These are phyloP conservation scores for Andrena camellia DNA, from an alignment of 2,888 invertebrate species.

Conservation along the genomic window DNA sequence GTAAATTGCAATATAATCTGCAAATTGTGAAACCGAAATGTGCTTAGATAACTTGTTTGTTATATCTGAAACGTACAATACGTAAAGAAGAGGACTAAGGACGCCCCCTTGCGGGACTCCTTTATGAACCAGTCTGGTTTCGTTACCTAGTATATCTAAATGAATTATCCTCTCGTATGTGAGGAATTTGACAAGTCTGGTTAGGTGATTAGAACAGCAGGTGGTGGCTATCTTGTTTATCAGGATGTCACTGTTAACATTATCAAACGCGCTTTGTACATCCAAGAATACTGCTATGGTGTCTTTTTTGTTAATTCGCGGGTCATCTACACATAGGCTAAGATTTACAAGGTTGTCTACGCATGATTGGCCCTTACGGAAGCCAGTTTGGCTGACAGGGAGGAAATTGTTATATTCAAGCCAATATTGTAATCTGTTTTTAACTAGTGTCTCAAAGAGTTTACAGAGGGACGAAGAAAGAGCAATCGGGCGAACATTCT, in stretches of 20 bases:
- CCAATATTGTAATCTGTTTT: not conserved
- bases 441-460: not conserved
- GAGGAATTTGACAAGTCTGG: not conserved
- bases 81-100: not conserved
- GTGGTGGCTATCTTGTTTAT: not conserved
- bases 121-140: not conserved
- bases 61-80: not conserved
- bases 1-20: not conserved
- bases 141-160: not conserved
- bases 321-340: not conserved
- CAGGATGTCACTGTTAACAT: not conserved
- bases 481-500: not conserved
- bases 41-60: not conserved
- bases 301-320: not conserved
- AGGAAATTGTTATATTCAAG: not conserved
- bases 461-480: not conserved
- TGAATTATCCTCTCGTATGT: not conserved
- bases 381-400: not conserved
- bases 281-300: not conserved
- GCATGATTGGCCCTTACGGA: constrained; percentile 10
- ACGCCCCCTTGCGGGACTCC: not conserved
- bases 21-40: not conserved
- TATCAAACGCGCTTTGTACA: not conserved
- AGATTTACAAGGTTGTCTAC: not conserved
- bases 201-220: not conserved